These are phyloP conservation scores for Toxotes jaculatrix DNA, from an alignment of 2,113 vertebrate genomes.

Conservation along the genomic window DNA sequence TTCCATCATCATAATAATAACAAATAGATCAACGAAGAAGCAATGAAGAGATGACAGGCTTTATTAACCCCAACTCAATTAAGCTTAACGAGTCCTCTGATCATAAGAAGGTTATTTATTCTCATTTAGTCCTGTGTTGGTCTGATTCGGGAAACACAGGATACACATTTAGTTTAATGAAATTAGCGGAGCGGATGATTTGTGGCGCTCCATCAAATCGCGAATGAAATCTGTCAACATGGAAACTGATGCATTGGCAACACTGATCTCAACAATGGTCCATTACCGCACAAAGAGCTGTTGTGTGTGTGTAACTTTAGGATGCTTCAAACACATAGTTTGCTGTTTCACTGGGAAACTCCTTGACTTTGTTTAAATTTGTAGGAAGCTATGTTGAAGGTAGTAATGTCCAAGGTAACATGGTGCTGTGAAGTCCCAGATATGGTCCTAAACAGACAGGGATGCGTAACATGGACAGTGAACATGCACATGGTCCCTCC, in stretches of 20 bases:
- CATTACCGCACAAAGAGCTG: slow-evolving; percentile 11
- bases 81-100: slow-evolving; percentile 77
- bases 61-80: slow-evolving; percentile 83
- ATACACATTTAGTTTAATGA: slow-evolving; percentile 79
- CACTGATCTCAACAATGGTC: slow-evolving; percentile 26
- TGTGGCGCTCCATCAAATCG: slow-evolving; percentile 59
- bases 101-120: slow-evolving; percentile 72
- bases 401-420: neutral
- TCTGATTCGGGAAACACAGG: slow-evolving; percentile 62
- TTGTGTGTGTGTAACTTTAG: neutral
- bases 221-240: slow-evolving; percentile 58
- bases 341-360: neutral
- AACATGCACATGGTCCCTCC: neutral
- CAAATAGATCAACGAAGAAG: slow-evolving; percentile 77
- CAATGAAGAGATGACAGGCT: slow-evolving; percentile 71
- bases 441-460: neutral
- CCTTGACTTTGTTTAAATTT: neutral
- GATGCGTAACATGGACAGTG: neutral
- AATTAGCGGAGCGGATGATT: slow-evolving; percentile 74
- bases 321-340: neutral
- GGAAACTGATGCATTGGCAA: slow-evolving; percentile 64
- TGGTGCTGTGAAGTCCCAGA: no score
- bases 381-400: neutral
- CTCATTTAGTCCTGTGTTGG: slow-evolving; percentile 57
- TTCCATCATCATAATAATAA: slow-evolving; percentile 76